Conservation (phyloP, 2,113 vertebrate genomes). For the Sakesphorus luctuosus region DNA sequence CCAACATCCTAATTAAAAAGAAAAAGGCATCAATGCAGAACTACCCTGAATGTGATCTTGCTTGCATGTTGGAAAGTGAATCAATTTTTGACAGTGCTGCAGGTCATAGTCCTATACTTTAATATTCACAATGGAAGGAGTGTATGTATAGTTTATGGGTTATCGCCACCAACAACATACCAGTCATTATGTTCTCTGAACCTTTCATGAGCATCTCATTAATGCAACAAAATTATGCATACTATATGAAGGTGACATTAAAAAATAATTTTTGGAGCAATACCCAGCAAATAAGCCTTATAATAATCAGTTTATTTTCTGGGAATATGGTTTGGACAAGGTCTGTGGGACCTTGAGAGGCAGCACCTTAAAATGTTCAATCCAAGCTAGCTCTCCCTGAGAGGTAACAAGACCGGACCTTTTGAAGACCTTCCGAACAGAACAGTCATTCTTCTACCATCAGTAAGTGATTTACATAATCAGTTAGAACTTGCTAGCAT, state of each 20-base stretch:
- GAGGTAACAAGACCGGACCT: background rate
- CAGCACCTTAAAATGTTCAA: background rate
- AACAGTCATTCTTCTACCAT: background rate
- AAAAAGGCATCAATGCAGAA: background rate
- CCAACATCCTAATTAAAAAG: background rate
- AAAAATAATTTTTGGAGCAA: background rate
- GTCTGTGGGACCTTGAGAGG: background rate
- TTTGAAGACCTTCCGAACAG: background rate
- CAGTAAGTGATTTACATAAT: background rate
- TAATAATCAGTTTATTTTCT: background rate
- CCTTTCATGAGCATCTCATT: background rate
- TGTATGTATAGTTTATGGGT: background rate
- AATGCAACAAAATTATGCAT: background rate
- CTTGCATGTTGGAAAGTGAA: background rate
- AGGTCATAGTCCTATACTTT: background rate
- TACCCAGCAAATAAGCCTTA: background rate
- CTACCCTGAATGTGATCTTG: background rate
- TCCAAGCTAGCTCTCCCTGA: background rate
- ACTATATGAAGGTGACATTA: background rate
- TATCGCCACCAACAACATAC: background rate
- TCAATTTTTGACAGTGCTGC: background rate
- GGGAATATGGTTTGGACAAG: background rate
- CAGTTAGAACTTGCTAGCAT: background rate
- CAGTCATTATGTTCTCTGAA: background rate
- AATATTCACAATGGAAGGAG: background rate